Percentiles rank a stretch among this genome's conserved stretches.
These are phyloP conservation scores for Thripadectes ignobilis DNA, from an alignment of 2,797 vertebrate genomes.

Conservation along the genomic window DNA sequence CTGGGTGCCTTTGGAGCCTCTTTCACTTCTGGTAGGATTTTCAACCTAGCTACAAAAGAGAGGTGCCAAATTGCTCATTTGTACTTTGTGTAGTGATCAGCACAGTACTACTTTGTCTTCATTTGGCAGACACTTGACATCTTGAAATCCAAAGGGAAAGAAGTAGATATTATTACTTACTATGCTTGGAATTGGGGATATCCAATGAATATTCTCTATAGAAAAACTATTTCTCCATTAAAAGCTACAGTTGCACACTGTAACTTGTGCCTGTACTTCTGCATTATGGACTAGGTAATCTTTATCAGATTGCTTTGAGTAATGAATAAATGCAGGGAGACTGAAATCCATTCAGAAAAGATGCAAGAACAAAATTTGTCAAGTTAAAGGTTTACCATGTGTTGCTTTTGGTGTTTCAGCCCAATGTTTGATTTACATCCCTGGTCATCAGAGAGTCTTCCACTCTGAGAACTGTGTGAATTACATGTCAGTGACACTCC, in stretches of 20 bases:
- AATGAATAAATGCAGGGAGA: background rate
- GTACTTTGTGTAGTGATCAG: background rate
- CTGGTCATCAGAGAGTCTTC: background rate
- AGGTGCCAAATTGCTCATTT: background rate
- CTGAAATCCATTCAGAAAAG: background rate
- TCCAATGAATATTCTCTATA: background rate
- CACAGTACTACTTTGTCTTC: background rate
- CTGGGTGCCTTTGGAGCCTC: background rate
- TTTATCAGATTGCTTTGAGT: background rate
- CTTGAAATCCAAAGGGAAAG: background rate
- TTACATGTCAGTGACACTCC: background rate
- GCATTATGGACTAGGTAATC: background rate
- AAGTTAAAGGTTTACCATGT: background rate
- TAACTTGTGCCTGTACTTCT: background rate
- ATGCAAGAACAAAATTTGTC: background rate
- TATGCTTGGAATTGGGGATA: background rate
- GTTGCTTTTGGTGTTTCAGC: background rate
- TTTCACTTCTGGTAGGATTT: background rate
- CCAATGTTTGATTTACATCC: background rate
- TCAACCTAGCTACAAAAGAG: background rate
- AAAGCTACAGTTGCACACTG: background rate
- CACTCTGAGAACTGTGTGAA: background rate
- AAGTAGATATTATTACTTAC: background rate
- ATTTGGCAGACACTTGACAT: background rate
- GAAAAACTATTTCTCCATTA: background rate